Evolutionary conservation across 2,888 invertebrate species (phyloP), one percentile per base, ranked within the genome.

Genomic region (Philereme transversata): DNA sequence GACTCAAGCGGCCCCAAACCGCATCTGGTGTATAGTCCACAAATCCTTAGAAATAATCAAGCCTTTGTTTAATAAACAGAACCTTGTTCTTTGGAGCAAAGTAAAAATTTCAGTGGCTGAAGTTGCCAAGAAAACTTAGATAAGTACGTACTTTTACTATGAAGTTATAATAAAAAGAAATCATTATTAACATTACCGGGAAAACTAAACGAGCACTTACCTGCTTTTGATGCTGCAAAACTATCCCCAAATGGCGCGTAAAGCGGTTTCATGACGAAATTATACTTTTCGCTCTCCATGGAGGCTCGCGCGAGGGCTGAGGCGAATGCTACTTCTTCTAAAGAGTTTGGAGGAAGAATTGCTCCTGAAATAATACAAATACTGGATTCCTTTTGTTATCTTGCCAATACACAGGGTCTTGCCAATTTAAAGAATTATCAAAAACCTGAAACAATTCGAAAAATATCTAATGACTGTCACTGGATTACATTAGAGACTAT

Each of bases 221-320:
- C 88, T 45, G 88, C 90, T 72, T 85, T 88, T 8, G 88, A 84
- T 9, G 91, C 91, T 43, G 88, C 78, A 61, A 86, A 90, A 65
- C 90, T 90, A 60, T 91, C 88, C 2, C 87, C 89, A 52, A 76
- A 77, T 0, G 86, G 82, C 3, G 81, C 83, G 53, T 90, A 84
- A 8, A 77, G 66, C 0, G 79, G 77, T 70, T 84, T 84, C 83
- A 89, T 79, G 2, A 79, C 72, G 62, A 79, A 91, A 60, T 83
- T 79, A 60, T 87, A 90, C 38, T 78, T 83, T 56, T 88, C 82
- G 48, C 90, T 91, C 60, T 90, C 89, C 85, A 90, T 89, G 0
- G 90, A 87, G 1, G 90, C 89, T 41, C 90, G 75, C 0, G 84
- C 79, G 0, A 91, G 76, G 0, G 90, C 82, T 0, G 91, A 86